Evolutionary conservation across 2,888 invertebrate genomes (phyloP), one percentile per base, ranked within the genome.

Genomic region (Nymphalis urticae): DNA sequence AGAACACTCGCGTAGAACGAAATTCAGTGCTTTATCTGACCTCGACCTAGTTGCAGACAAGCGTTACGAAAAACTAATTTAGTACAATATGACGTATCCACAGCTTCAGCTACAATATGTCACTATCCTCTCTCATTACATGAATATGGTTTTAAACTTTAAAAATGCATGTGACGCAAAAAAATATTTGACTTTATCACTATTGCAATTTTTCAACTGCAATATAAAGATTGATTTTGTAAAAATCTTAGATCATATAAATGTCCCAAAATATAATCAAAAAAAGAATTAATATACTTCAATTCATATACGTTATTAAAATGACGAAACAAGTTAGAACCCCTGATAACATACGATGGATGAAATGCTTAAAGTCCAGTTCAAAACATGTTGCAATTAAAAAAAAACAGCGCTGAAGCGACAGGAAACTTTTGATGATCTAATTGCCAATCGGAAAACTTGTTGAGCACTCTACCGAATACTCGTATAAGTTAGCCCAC

Each of bases 381-480:
- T 64, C 48, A 58, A 56, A 67, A 58, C 56, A 62, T 56, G 62
- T 67, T 54, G 36, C 66, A 56, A 56, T 48, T 54, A 32, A 48
- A 48, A 62, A 62, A 53, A 59, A 67, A 62, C 58, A n/a, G 27
- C 19, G 47, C 51, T 36, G 51, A 10, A 19, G 56, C 36, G 13
- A 32, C 53, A 66, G 69, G 70, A 69, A 64, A 75, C 72, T 73
- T 73, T 72, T 69, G 68, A 75, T 76, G 74, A 74, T 74, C 58
- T 62, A 64, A 62, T 63, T 70, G 69, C 63, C 56, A 62, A 56
- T 54, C 64, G 64, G 65, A 70, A 72, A 74, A 76, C 69, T 76
- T 77, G 76, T 75, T 78, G 79, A 77, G 78, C 78, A 76, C 73
- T 75, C 71, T 63, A 72, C 72, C 61, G 69, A 73, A 66, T 69